Conservation (phyloP, 2,888 invertebrate genomes). For the Desoria tigrina region DNA sequence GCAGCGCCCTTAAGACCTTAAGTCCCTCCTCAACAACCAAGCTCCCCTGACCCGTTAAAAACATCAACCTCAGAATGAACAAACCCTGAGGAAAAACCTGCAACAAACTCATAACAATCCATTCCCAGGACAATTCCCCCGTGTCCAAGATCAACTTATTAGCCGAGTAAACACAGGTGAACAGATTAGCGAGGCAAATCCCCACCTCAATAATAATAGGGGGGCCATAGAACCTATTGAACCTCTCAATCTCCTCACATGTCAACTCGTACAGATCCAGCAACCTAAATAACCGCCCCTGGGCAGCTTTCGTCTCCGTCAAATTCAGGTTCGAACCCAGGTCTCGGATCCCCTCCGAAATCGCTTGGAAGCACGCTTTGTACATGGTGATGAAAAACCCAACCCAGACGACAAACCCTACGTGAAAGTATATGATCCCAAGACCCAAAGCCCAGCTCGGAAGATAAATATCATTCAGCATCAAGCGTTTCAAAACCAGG, state of each 20-base stretch:
- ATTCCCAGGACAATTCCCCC: neutral
- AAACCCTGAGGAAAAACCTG: neutral
- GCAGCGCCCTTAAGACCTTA: neutral
- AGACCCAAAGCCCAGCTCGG: neutral
- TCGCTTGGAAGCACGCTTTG: slow-evolving; percentile 2
- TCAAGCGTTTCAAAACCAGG: too few species aligned
- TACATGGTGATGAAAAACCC: slow-evolving; percentile 7
- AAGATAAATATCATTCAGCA: too few species aligned
- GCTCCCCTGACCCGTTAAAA: neutral
- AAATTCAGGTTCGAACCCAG: too few species aligned
- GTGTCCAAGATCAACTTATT: slow-evolving; percentile 3
- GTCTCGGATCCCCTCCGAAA: neutral
- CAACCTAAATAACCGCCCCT: neutral
- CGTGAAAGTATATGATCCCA: neutral
- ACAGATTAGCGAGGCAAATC: slow-evolving; percentile 1
- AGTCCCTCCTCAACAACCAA: neutral
- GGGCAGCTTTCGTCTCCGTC: too few species aligned
- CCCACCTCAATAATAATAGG: slow-evolving; percentile 6
- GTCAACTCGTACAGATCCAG: neutral
- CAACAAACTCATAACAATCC: neutral
- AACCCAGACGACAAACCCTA: slow-evolving; percentile 8
- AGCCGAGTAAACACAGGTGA: neutral
- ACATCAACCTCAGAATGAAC: neutral
- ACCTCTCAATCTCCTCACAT: slow-evolving; percentile 1
- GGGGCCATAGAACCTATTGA: slow-evolving; percentile 9